Evolutionary conservation across 2,797 vertebrate species (phyloP).

Genomic region (Triplophysa bombifrons): DNA sequence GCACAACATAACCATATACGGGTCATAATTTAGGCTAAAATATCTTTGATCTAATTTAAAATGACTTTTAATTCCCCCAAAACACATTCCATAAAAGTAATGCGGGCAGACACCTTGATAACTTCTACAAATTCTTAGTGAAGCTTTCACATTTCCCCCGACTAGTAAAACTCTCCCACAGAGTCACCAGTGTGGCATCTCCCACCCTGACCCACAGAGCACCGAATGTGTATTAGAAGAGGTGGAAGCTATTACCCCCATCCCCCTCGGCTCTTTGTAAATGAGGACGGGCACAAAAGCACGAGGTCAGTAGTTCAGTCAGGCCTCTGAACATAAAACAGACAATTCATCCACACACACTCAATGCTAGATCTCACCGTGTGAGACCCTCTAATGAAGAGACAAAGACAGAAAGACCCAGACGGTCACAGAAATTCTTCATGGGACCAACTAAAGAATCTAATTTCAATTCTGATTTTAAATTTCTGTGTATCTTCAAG

Average conservation of each 20-base stretch:
- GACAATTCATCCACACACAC: constrained; percentile 67
- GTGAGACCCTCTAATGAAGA: neutral
- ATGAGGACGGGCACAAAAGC: constrained; percentile 69
- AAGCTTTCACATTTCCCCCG: neutral
- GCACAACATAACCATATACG: neutral
- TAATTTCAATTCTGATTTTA: neutral
- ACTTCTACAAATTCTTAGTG: neutral
- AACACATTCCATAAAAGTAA: too few species aligned
- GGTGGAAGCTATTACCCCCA: constrained; percentile 30
- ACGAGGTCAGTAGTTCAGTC: constrained; percentile 75
- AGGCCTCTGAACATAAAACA: constrained; percentile 64
- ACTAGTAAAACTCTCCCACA: neutral
- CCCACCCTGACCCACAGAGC: neutral
- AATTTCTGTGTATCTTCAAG: neutral
- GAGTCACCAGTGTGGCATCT: neutral
- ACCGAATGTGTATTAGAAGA: constrained; percentile 37
- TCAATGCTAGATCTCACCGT: neutral
- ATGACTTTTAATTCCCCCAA: too few species aligned
- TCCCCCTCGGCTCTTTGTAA: constrained; percentile 60
- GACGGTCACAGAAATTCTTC: neutral
- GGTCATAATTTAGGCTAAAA: too few species aligned
- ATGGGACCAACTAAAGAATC: neutral
- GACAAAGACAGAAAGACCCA: constrained; percentile 44
- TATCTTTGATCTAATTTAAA: too few species aligned
- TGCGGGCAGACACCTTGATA: too few species aligned